These are phyloP conservation scores for Lochmaea capreae DNA, from an alignment of 2,888 invertebrate species.

Conservation along the genomic window DNA sequence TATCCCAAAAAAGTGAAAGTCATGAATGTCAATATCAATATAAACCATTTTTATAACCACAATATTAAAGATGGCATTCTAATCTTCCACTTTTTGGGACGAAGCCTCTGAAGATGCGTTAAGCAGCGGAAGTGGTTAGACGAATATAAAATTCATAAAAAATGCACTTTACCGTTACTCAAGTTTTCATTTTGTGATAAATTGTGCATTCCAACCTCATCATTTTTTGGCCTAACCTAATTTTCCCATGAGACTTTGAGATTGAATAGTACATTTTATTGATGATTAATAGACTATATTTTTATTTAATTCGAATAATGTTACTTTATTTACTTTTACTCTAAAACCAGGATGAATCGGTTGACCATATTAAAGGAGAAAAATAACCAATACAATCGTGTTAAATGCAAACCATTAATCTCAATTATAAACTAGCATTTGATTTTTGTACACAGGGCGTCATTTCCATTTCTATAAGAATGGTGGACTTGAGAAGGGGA, in stretches of 20 bases:
- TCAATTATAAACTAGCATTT: not conserved
- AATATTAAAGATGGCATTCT: too few species aligned
- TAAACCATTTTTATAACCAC: too few species aligned
- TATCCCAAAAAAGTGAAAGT: too few species aligned
- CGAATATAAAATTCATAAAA: too few species aligned
- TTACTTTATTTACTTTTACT: slow-evolving; percentile 24
- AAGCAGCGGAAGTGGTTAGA: too few species aligned
- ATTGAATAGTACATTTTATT: not conserved
- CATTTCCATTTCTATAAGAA: slow-evolving; percentile 20
- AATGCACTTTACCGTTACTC: too few species aligned
- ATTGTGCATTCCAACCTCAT: too few species aligned
- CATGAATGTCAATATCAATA: too few species aligned
- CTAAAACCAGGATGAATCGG: slow-evolving; percentile 24
- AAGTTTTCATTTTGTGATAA: too few species aligned
- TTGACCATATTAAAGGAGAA: slow-evolving; percentile 28
- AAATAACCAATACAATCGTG: not conserved
- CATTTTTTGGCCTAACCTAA: not conserved
- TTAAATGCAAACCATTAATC: not conserved
- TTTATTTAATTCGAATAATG: not conserved
- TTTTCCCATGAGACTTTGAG: not conserved
- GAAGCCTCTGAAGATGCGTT: too few species aligned
- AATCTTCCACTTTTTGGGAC: too few species aligned
- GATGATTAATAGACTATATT: not conserved
- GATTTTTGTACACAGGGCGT: slow-evolving; percentile 35
- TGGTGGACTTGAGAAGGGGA: slow-evolving; percentile 33